These are phyloP conservation scores for Takifugu bimaculatus DNA, from an alignment of 2,113 vertebrate species.

Conservation along the genomic window DNA sequence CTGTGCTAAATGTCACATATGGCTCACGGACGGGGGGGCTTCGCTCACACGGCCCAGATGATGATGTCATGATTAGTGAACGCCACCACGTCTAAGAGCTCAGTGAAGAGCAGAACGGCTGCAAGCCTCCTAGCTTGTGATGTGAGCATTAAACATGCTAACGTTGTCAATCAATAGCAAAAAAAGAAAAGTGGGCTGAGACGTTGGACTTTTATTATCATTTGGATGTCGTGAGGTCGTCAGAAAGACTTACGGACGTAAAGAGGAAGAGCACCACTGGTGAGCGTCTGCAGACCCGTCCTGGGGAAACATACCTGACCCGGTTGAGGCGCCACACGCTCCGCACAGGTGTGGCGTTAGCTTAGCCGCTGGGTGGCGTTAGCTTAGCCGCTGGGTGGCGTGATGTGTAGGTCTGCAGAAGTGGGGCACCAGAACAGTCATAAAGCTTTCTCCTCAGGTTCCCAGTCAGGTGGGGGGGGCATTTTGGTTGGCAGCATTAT, in stretches of 20 bases:
- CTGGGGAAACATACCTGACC: background rate
- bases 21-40: background rate
- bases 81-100: background rate
- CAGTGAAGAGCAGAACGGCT: too few species aligned
- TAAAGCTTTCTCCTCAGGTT: too few species aligned
- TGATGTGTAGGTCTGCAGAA: background rate
- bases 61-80: too few species aligned
- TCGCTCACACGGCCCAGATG: too few species aligned
- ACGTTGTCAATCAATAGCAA: too few species aligned
- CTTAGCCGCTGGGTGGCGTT: constrained; percentile 7
- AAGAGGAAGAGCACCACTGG: constrained; percentile 1
- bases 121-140: too few species aligned
- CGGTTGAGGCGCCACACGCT: background rate
- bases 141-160: too few species aligned
- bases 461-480: too few species aligned
- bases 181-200: too few species aligned
- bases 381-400: background rate
- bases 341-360: constrained; percentile 15
- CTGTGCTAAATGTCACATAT: constrained; percentile 38
- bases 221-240: constrained; percentile 16
- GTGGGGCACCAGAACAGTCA: background rate
- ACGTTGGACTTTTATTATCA: background rate
- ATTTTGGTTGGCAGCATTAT: too few species aligned
- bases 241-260: background rate
- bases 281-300: background rate